Evolutionary conservation across 2,113 vertebrate genomes (phyloP).

Genomic region (Callopanchax toddi): DNA sequence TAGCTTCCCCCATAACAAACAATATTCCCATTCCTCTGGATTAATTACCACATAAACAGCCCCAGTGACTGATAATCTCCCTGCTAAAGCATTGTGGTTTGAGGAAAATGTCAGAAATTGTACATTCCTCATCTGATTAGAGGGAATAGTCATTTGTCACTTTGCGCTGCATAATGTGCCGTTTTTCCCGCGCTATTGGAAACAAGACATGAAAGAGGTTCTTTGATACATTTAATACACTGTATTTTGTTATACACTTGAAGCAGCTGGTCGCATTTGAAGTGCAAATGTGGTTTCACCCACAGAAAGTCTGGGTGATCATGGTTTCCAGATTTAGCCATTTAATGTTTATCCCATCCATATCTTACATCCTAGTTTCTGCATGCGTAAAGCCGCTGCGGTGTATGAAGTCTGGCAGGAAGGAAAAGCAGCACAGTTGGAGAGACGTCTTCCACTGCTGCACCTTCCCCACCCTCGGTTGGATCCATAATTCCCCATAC

Average conservation of each 20-base stretch:
- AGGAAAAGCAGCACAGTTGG: slow-evolving; percentile 28
- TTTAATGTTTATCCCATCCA: slow-evolving; percentile 47
- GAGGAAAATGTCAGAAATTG: slow-evolving; percentile 68
- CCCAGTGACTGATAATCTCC: slow-evolving; percentile 57
- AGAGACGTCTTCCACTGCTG: neutral
- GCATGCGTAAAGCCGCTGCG: slow-evolving; percentile 5
- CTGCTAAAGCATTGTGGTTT: slow-evolving; percentile 59
- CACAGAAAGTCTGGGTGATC: slow-evolving; percentile 44
- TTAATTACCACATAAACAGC: slow-evolving; percentile 79
- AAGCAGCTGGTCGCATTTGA: slow-evolving; percentile 60
- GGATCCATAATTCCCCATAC: slow-evolving; percentile 48
- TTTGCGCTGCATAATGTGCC: slow-evolving; percentile 36
- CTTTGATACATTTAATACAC: slow-evolving; percentile 61
- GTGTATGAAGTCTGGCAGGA: slow-evolving; percentile 50
- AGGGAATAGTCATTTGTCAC: slow-evolving; percentile 63
- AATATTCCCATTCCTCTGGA: slow-evolving; percentile 63
- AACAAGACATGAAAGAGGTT: slow-evolving; percentile 51
- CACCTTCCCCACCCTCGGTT: neutral
- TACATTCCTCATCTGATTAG: slow-evolving; percentile 64
- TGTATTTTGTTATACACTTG: slow-evolving; percentile 49
- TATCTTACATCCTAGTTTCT: slow-evolving; percentile 40
- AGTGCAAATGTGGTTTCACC: slow-evolving; percentile 60
- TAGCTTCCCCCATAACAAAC: slow-evolving; percentile 58
- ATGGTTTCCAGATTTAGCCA: slow-evolving; percentile 51
- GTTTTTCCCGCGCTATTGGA: slow-evolving; percentile 46